Base-by-base conservation (phyloP, 2,888 invertebrate species). In the Athripsodes cinereus region DNA sequence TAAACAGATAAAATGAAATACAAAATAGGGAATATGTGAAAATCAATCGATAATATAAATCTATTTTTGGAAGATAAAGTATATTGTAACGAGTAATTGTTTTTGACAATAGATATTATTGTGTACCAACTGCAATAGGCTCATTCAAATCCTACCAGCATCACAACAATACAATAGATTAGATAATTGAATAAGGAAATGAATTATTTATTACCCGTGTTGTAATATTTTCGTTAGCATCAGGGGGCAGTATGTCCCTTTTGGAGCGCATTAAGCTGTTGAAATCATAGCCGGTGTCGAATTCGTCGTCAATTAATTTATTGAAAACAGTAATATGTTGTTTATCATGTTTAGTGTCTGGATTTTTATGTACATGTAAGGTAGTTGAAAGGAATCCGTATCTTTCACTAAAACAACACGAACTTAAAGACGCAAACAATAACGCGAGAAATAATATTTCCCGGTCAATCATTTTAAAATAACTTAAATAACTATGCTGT, bases 161-260 rank as follows among this genome's bases (percentile, higher is more conserved):
- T 55, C 50, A 55, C 13, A 31, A 19, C 34, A 34, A 22, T 44
- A 47, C 48, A 47, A 57, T 40, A 52, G 44, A 60, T 48, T 49
- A 2, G 52, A 68, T 66, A 66, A 67, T 66, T 64, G 71, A 72
- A 72, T 70, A 69, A 71, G 71, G 71, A 73, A 70, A 70, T 68
- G 61, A 59, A 66, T 67, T 64, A n/a, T n/a, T n/a, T n/a, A 66
- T 74, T 75, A 79, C 78, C 78, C 77, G 77, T 69, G 76, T 76
- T 71, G 73, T 78, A 46, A 61, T 61, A 52, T 61, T 61, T 31
- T 55, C 58, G 44, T 48, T 53, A 20, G 58, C 26, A 19, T 34
- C 44, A 18, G 46, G 34, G n/a, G 55, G 2, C 11, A 58, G 21
- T 34, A 58, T 55, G 34, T 61, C 61, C n/a, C 61, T 52, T 46